Conservation (phyloP, 2,888 invertebrate genomes). For the Atrina japonica region DNA sequence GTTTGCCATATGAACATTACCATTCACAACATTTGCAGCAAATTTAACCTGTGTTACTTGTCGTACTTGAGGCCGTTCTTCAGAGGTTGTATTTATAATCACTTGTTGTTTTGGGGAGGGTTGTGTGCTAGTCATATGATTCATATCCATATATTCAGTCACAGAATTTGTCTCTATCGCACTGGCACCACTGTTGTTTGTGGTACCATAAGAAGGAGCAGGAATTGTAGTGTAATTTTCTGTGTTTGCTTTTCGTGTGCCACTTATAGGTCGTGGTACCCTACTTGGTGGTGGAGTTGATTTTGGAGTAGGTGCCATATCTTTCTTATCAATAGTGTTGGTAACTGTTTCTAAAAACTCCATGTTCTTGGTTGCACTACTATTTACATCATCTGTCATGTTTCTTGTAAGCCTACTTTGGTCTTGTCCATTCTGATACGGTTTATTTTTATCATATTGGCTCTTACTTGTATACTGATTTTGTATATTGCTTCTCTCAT, state of each 20-base stretch:
- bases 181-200: neutral
- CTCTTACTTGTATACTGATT: too few species aligned
- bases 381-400: too few species aligned
- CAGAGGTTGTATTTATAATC: slow-evolving; percentile 7
- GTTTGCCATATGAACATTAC: slow-evolving; percentile 23
- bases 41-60: slow-evolving; percentile 29
- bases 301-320: neutral
- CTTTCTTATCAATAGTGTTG: slow-evolving; percentile 35
- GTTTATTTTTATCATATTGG: too few species aligned
- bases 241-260: slow-evolving; percentile 11
- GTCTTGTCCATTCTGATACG: too few species aligned
- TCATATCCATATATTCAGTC: neutral
- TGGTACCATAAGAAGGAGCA: neutral
- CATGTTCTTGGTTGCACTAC: slow-evolving; percentile 28
- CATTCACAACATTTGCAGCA: slow-evolving; percentile 29
- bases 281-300: slow-evolving; percentile 20
- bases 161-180: neutral
- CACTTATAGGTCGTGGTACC: slow-evolving; percentile 39
- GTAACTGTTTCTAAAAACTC: slow-evolving; percentile 59
- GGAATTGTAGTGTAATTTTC: slow-evolving; percentile 4
- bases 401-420: too few species aligned
- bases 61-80: slow-evolving; percentile 13
- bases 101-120: slow-evolving; percentile 15
- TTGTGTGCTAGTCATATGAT: slow-evolving; percentile 22
- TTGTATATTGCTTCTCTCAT: slow-evolving; percentile 6